These are phyloP conservation scores for Xestia rhomboidea DNA, from an alignment of 2,888 invertebrate species.

Conservation along the genomic window DNA sequence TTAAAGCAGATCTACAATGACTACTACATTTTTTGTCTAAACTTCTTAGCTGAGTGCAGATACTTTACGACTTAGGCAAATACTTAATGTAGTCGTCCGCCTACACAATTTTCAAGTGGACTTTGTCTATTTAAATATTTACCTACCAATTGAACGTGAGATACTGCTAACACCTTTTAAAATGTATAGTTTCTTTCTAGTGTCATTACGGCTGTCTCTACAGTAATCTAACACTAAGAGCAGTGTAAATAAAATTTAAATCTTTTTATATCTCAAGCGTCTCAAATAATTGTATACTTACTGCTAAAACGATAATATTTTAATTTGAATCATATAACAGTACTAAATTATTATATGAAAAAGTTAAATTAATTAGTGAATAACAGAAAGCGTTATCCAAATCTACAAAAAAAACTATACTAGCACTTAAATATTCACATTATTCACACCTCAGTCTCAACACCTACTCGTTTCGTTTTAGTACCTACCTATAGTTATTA, in stretches of 20 bases:
- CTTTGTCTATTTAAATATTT: slow-evolving; percentile 48
- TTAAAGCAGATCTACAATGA: not conserved
- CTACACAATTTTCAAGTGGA: slow-evolving; percentile 40
- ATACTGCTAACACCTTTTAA: slow-evolving; percentile 42
- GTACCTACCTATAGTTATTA: slow-evolving; percentile 31
- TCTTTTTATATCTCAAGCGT: not conserved
- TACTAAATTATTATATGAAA: not conserved
- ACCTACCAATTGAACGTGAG: slow-evolving; percentile 33
- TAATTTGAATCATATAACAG: not conserved
- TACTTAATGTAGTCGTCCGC: slow-evolving; percentile 38
- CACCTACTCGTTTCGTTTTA: slow-evolving; percentile 31
- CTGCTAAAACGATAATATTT: slow-evolving; percentile 23
- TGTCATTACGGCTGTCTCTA: slow-evolving; percentile 21
- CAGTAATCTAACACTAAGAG: slow-evolving; percentile 25
- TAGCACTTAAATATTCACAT: slow-evolving; percentile 4
- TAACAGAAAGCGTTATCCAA: slow-evolving; percentile 6
- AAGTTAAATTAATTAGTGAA: not conserved
- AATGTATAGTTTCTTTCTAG: slow-evolving; percentile 47
- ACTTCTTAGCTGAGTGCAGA: slow-evolving; percentile 24
- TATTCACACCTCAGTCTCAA: slow-evolving; percentile 38
- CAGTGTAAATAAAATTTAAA: slow-evolving; percentile 7
- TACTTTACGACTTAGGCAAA: slow-evolving; percentile 18
- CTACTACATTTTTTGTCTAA: slow-evolving; percentile 36
- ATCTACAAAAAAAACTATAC: slow-evolving; percentile 17
- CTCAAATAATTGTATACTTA: slow-evolving; percentile 6